A percentile compares a stretch with the other conserved stretches of the same genome.
Conservation (phyloP, 2,113 vertebrate species). For the Corydoras sp. region DNA sequence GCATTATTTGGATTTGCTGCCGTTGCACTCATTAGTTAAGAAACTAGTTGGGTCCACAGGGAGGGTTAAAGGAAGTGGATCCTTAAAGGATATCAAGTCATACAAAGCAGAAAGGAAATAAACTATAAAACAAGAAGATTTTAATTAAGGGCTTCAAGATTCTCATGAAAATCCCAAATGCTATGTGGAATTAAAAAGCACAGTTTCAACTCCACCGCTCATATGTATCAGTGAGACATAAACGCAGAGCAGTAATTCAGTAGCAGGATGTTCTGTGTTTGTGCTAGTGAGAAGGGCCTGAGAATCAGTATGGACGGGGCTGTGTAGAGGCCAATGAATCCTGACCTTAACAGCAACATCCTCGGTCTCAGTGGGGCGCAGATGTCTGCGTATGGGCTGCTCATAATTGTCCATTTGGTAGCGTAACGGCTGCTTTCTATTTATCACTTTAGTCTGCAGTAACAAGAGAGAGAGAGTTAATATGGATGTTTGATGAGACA, state of each 20-base stretch:
- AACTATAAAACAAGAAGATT: no score
- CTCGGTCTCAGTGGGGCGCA: conserved; percentile 75
- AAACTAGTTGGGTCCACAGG: neutral
- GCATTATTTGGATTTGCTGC: conserved; percentile 17
- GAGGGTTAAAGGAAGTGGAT: no score
- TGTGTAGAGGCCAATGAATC: conserved; percentile 23
- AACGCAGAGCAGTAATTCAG: conserved; percentile 15
- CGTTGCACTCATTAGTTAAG: conserved; percentile 33
- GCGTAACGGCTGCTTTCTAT: conserved; percentile 86
- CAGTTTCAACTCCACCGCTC: no score
- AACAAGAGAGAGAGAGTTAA: conserved; percentile 1
- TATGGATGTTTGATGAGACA: conserved; percentile 1
- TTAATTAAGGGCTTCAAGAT: no score
- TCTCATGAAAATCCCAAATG: no score
- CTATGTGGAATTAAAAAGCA: no score
- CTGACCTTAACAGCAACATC: conserved; percentile 88
- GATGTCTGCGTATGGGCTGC: conserved; percentile 70
- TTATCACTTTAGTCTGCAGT: conserved; percentile 82
- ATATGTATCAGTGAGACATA: no score
- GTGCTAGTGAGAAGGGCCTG: conserved; percentile 28
- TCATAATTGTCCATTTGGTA: conserved; percentile 88
- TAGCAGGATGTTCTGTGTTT: conserved; percentile 28
- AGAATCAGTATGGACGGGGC: conserved; percentile 25
- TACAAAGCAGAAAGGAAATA: no score
- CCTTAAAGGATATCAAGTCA: no score